A percentile compares a stretch with the other conserved stretches of the same genome.
Evolutionary conservation across 2,888 invertebrate genomes (phyloP).

Genomic region (Branchipolynoe longqiensis): DNA sequence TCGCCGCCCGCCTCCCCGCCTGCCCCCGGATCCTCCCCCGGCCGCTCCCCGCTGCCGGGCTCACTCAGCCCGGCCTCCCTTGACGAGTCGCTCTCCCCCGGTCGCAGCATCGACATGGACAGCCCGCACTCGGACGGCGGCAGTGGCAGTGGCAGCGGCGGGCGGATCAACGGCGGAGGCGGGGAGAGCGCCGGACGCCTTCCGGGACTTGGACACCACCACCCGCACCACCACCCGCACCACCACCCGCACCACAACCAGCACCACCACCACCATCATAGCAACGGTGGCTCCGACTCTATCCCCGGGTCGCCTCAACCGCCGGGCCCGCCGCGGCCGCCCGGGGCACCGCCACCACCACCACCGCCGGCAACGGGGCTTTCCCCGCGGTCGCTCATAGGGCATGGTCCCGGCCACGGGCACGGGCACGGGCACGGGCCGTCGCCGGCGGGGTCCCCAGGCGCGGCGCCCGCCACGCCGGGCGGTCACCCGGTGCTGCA

Average conservation of each 20-base stretch:
- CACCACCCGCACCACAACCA: no score
- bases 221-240: no score
- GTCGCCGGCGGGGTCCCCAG: neutral
- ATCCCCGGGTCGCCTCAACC: neutral
- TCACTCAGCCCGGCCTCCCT: conserved; percentile 73
- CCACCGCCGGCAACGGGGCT: neutral
- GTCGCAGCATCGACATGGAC: conserved; percentile 52
- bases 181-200: no score
- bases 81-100: conserved; percentile 70
- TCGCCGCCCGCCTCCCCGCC: conserved; percentile 11
- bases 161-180: conserved; percentile 75
- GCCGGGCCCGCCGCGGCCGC: neutral
- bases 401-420: no score
- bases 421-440: neutral
- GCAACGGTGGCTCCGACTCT: conserved; percentile 40
- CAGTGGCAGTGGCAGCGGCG: conserved; percentile 66
- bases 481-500: conserved; percentile 22
- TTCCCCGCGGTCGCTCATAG: neutral
- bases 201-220: no score
- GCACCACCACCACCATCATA: no score
- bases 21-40: conserved; percentile 31
- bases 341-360: neutral
- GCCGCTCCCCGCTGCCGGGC: conserved; percentile 61
- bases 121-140: conserved; percentile 16
- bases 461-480: neutral